Conservation (phyloP, 2,888 invertebrate species). For the Leptopilina drosophilae region DNA sequence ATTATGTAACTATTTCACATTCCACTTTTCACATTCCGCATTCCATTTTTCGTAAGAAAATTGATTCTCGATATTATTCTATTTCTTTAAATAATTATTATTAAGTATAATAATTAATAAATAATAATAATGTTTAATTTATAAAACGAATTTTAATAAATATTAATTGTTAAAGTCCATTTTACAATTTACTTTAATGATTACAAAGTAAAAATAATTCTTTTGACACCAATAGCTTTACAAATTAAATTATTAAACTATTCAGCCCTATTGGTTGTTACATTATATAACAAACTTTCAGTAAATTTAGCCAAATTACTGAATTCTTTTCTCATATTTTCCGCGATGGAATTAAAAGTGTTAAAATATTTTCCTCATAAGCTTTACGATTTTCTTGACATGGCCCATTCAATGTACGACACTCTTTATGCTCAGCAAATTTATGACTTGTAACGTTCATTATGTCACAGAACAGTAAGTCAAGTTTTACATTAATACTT, state of each 20-base stretch:
- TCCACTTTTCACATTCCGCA: too few relatives aligned
- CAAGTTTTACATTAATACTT: neutral
- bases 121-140: too few relatives aligned
- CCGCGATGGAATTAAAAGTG: neutral
- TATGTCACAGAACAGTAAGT: neutral
- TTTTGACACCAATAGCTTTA: neutral
- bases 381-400: neutral
- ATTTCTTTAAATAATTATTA: too few relatives aligned
- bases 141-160: too few relatives aligned
- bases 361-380: neutral
- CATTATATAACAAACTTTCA: slow-evolving; percentile 18
- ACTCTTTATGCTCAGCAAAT: slow-evolving; percentile 33
- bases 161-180: too few relatives aligned
- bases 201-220: neutral
- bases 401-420: neutral
- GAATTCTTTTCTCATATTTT: neutral
- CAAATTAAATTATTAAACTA: neutral
- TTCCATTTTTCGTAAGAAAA: too few relatives aligned
- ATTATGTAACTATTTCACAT: too few relatives aligned
- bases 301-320: neutral
- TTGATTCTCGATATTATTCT: too few relatives aligned
- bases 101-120: too few relatives aligned
- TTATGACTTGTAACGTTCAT: slow-evolving; percentile 16
- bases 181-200: too few relatives aligned
- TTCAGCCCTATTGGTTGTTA: slow-evolving; percentile 12